A percentile compares a stretch with the other conserved stretches of the same genome.
Conservation (phyloP, 2,797 vertebrate species). For the Chaenodraco wilsoni region DNA sequence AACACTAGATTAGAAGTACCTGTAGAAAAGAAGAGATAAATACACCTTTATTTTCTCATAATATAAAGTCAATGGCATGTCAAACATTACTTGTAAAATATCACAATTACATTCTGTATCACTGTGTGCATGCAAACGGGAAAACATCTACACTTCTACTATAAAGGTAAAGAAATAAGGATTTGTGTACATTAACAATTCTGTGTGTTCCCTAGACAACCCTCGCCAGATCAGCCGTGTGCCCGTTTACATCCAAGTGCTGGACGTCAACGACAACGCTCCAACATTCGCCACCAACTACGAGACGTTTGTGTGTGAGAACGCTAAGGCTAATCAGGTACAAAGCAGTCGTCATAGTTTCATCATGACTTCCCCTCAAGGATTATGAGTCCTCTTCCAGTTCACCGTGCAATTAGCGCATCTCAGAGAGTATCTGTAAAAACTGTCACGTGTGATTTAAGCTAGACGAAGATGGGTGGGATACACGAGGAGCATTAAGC, state of each 20-base stretch:
- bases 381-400: conserved; percentile 3
- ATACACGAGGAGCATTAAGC: background rate
- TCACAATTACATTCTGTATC: background rate
- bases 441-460: conserved; percentile 15
- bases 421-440: conserved; percentile 20
- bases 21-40: background rate
- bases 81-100: too few species aligned
- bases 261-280: conserved; percentile 95
- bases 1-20: too few species aligned
- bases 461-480: background rate
- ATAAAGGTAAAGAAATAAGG: conserved; percentile 4
- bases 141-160: background rate
- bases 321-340: conserved; percentile 92
- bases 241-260: conserved; percentile 90
- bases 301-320: conserved; percentile 95
- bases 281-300: conserved; percentile 92
- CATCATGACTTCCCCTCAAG: background rate
- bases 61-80: too few species aligned
- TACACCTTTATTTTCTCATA: background rate
- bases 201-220: conserved; percentile 86
- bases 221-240: conserved; percentile 89
- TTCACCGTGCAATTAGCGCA: conserved; percentile 38
- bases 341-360: conserved; percentile 42
- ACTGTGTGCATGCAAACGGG: conserved; percentile 18
- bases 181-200: conserved; percentile 6